phyloP scores from a whole-genome alignment of 2,888 invertebrate species.

The Linnaemya vulpina region DNA sequence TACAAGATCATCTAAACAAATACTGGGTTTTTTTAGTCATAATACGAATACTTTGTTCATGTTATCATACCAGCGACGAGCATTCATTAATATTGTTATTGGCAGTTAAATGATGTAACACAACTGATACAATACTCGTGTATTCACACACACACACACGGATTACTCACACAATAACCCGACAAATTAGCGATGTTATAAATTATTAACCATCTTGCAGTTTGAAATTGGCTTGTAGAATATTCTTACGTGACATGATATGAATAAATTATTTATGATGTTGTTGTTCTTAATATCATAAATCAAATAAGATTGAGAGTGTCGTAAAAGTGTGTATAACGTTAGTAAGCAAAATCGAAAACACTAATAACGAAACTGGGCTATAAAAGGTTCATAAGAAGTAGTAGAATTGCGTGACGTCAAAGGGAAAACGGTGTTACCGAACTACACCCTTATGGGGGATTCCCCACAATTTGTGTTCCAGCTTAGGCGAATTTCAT shows the following conservation, averaged over 20 bases:
- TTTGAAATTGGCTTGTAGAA: background rate
- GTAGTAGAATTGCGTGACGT: background rate
- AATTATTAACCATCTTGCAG: background rate
- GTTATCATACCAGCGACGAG: background rate
- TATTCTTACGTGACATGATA: background rate
- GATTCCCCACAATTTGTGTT: too few relatives aligned
- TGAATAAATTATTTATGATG: background rate
- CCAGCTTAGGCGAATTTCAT: too few relatives aligned
- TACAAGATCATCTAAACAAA: background rate
- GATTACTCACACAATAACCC: background rate
- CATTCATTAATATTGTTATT: background rate
- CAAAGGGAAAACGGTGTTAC: too few relatives aligned
- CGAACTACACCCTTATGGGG: too few relatives aligned
- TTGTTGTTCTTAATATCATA: background rate
- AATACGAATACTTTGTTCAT: background rate
- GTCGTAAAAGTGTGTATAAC: background rate
- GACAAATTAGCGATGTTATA: background rate
- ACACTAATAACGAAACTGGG: background rate
- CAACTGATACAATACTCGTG: constrained; percentile 7
- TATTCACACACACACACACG: background rate
- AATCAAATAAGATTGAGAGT: background rate
- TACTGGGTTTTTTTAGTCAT: background rate
- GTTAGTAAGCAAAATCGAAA: background rate
- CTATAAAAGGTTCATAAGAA: background rate
- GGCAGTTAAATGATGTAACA: constrained; percentile 13